Conservation (phyloP, 2,797 vertebrate species). For the Cynodonichthys magdalenae region DNA sequence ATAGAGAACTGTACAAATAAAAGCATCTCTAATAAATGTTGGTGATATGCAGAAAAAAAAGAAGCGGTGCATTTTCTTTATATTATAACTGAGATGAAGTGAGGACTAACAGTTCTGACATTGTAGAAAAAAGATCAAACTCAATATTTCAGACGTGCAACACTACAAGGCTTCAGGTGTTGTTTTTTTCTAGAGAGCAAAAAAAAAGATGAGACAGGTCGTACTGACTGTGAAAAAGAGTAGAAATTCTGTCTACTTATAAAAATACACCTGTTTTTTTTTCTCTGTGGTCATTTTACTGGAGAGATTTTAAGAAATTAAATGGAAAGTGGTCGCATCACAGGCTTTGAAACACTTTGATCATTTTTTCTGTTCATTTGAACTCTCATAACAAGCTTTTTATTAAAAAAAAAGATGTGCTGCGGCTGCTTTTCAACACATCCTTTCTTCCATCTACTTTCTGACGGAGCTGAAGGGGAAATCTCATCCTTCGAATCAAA, state of each 20-base stretch:
- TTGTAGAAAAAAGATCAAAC: background rate
- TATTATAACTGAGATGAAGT: background rate
- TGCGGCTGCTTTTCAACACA: background rate
- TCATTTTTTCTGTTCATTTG: conserved; percentile 3
- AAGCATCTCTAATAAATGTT: background rate
- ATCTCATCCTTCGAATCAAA: conserved; percentile 6
- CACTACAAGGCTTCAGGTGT: background rate
- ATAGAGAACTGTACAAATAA: too few species aligned
- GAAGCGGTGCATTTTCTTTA: background rate
- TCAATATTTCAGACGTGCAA: background rate
- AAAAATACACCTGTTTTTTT: background rate
- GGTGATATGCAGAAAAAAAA: background rate
- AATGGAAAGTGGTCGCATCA: conserved; percentile 8
- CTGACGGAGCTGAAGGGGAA: background rate
- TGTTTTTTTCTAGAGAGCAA: background rate
- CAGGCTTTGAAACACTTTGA: conserved; percentile 1
- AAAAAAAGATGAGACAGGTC: background rate
- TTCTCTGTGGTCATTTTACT: background rate
- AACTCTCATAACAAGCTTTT: background rate
- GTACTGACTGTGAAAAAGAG: background rate
- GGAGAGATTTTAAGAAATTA: background rate
- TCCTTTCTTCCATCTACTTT: background rate
- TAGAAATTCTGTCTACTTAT: background rate
- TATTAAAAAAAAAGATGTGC: background rate
- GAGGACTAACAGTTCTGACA: background rate